phyloP scores from a whole-genome alignment of 2,888 invertebrate genomes.

The Helobdella robusta region DNA sequence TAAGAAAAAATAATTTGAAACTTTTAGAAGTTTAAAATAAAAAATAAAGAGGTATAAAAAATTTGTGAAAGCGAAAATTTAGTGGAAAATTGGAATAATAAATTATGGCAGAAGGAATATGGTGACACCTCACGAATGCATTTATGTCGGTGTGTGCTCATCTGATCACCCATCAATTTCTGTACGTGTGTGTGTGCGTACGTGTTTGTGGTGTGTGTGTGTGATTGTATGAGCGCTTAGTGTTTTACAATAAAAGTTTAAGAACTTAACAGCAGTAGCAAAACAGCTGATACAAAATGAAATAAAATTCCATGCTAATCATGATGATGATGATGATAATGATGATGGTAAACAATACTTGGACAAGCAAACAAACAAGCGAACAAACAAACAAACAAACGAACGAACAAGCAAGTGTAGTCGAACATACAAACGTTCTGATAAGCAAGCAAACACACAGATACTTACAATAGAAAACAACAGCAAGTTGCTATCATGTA shows the following conservation, averaged over 20 bases:
- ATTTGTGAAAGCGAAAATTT: too few relatives aligned
- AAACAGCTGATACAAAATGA: too few relatives aligned
- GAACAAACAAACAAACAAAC: not conserved
- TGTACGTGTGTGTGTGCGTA: constrained; percentile 3
- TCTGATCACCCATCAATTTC: not conserved
- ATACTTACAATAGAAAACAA: too few relatives aligned
- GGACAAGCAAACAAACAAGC: not conserved
- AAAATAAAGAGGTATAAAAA: too few relatives aligned
- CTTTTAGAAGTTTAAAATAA: too few relatives aligned
- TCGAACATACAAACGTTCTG: too few relatives aligned
- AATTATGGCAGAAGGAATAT: not conserved
- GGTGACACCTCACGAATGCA: too few relatives aligned
- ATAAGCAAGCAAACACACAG: too few relatives aligned
- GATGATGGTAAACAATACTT: not conserved
- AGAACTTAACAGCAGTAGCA: too few relatives aligned
- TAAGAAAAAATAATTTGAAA: not conserved
- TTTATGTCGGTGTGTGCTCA: not conserved
- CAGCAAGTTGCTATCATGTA: too few relatives aligned
- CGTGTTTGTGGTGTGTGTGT: not conserved
- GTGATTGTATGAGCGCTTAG: not conserved
- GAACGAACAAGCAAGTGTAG: not conserved
- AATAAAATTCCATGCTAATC: not conserved
- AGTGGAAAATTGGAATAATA: too few relatives aligned
- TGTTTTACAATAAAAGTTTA: not conserved
- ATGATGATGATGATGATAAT: not conserved